Percentiles rank a stretch among this genome's conserved stretches.
These are phyloP conservation scores for Atethmia centrago DNA, from an alignment of 2,888 invertebrate species.

Conservation along the genomic window DNA sequence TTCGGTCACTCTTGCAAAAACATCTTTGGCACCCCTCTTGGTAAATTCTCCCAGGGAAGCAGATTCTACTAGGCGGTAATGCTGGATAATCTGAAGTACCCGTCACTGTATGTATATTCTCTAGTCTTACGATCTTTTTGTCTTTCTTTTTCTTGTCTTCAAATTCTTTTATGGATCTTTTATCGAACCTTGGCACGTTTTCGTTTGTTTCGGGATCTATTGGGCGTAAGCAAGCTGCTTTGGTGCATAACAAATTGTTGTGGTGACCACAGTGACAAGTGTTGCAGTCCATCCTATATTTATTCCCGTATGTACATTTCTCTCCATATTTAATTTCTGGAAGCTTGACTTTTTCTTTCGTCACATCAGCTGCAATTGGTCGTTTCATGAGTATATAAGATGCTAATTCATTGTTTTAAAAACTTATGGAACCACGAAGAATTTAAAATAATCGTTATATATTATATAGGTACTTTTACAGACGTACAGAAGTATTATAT, in stretches of 20 bases:
- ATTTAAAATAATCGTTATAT: neutral
- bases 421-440: neutral
- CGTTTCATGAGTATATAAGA: neutral
- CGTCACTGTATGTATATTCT: neutral
- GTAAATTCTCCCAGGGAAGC: slow-evolving; percentile 78
- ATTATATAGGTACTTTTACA: too few relatives aligned
- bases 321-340: slow-evolving; percentile 75
- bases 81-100: slow-evolving; percentile 2
- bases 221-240: slow-evolving; percentile 77
- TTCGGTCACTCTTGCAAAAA: slow-evolving; percentile 71
- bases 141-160: slow-evolving; percentile 10
- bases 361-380: slow-evolving; percentile 66
- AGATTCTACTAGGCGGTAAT: slow-evolving; percentile 61
- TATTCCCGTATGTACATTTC: slow-evolving; percentile 72
- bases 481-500: too few relatives aligned
- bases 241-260: slow-evolving; percentile 80
- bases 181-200: neutral
- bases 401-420: neutral
- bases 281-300: slow-evolving; percentile 81
- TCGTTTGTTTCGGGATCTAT: neutral
- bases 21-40: slow-evolving; percentile 74
- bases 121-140: slow-evolving; percentile 7
- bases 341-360: slow-evolving; percentile 42
- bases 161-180: neutral
- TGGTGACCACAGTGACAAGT: slow-evolving; percentile 76